Base-by-base conservation (phyloP, 2,797 vertebrate species). In the Miichthys miiuy region DNA sequence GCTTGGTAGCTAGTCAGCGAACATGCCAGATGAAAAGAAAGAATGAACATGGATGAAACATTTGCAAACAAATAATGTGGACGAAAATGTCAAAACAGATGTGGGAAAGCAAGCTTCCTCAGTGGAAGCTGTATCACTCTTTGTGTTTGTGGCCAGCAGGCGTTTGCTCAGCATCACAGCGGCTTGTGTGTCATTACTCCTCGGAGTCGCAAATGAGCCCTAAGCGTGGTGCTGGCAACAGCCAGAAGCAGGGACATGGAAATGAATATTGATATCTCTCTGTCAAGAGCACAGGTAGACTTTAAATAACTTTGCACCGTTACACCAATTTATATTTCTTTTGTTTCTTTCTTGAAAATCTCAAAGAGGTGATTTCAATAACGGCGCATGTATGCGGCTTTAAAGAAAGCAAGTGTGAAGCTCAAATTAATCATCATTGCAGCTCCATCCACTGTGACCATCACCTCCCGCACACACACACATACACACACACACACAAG, bases 201-300 rank as follows among this genome's bases (percentile, higher is more conserved):
- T 82, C 85, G 68, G 70, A 87, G 82, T 79, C 90, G 86, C 80
- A 90, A 87, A 89, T 71, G 79, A 90, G 83, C 73, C 71, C 54
- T 68, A 48, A 81, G 76, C 52, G 1, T 27, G 44, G 30, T 6
- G 51, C 70, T 48, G 82, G 75, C 85, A 80, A 79, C 72, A 77
- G 83, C 72, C 27, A 58, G 42, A 54, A 44, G 66, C 76, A 62
- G 64, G 25, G 63, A 62, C 81, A 67, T 80, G 77, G 57, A 87
- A 83, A 89, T 82, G 57, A 83, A 88, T 90, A 81, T 88, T 79
- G 68, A 88, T 85, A 81, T 57, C 8, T 70, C 46, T 68, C 75
- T 54, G 54, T 79, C 52, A 85, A 51, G 20, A 78, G 67, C 47
- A 52, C 74, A 89, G 87, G 80, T 85, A 54, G 46, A 75, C 56